These are phyloP conservation scores for Sitodiplosis mosellana DNA, from an alignment of 1,140 invertebrate species.

Conservation along the genomic window DNA sequence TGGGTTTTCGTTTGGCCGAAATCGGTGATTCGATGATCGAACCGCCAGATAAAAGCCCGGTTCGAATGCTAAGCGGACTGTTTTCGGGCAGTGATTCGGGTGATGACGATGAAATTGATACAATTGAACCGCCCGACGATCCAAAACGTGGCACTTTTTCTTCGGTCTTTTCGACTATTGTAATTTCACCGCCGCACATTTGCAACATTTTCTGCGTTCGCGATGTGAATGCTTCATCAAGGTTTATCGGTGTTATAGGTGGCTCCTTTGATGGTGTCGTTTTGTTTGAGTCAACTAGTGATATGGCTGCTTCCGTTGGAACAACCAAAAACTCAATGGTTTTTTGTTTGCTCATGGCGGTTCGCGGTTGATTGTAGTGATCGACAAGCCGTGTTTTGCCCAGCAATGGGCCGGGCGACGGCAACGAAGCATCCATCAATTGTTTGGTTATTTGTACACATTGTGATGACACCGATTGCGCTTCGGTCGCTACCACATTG, in stretches of 20 bases:
- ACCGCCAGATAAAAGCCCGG: conserved; percentile 18
- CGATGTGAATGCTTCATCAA: background rate
- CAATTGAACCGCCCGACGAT: conserved; percentile 20
- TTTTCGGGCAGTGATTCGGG: conserved; percentile 11
- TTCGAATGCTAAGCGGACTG: conserved; percentile 18
- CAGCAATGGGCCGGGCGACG: conserved; percentile 58
- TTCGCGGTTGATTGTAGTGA: background rate
- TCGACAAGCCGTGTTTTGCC: conserved; percentile 64
- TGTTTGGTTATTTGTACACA: conserved; percentile 20
- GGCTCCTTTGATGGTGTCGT: no score
- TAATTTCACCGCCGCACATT: conserved; percentile 8
- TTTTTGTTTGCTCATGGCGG: conserved; percentile 2
- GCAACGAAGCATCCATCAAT: conserved; percentile 36
- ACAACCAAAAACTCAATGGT: no score
- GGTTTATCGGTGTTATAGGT: background rate
- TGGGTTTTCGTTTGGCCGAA: background rate
- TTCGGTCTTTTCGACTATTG: conserved; percentile 12
- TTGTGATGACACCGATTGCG: conserved; percentile 1
- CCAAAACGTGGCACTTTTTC: conserved; percentile 17
- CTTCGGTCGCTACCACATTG: conserved; percentile 1
- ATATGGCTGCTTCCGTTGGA: background rate
- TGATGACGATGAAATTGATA: conserved; percentile 19
- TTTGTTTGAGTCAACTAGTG: background rate
- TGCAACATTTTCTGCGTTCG: background rate
- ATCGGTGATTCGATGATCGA: background rate